Base-by-base conservation (phyloP, 2,797 vertebrate species). In the Clangula hyemalis region DNA sequence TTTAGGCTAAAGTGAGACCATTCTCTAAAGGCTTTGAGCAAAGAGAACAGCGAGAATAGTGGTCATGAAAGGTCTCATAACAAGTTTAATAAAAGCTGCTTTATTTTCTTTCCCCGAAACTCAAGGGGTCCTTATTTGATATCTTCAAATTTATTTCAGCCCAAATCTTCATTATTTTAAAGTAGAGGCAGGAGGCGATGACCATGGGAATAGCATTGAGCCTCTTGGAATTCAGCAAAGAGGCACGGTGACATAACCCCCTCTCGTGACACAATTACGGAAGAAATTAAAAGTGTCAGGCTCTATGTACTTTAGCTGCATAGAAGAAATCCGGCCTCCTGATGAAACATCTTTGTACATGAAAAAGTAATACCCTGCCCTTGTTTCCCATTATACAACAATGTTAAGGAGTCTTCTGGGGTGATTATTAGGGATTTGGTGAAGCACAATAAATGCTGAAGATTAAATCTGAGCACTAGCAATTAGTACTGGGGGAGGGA, bases 11-110 rank as follows among this genome's bases (percentile, higher is more conserved):
- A 89, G 94, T 96, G 88, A 97, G 95, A 95, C 93, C 94, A 97
- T 97, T 97, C 95, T 96, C 95, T 96, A 95, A 97, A 96, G 94
- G 96, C 96, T 96, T 95, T 95, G 92, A 96, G 97, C 97, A 96
- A 95, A 97, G 96, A 95, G 95, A 97, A 95, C 95, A 96, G 97
- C 7, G 91, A 97, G 93, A 95, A 96, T 95, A 89, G 96, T 96
- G 97, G 93, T 96, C 93, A 96, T 93, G 95, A 97, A 97, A 98
- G 97, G 96, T 97, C 97, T 97, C 96, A 96, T 97, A 97, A 98
- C 96, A 98, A 97, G 97, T 98, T 98, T 98, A 98, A 98, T 98
- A 98, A 98, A 98, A 98, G 92, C 95, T 91, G 96, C 96, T 97
- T 98, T 97, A 97, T 97, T 98, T 98, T 98, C 97, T 98, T 97